phyloP scores from a whole-genome alignment of 37 sponge, comb jelly and placozoan species.

The Cliona cf. orientalis region DNA sequence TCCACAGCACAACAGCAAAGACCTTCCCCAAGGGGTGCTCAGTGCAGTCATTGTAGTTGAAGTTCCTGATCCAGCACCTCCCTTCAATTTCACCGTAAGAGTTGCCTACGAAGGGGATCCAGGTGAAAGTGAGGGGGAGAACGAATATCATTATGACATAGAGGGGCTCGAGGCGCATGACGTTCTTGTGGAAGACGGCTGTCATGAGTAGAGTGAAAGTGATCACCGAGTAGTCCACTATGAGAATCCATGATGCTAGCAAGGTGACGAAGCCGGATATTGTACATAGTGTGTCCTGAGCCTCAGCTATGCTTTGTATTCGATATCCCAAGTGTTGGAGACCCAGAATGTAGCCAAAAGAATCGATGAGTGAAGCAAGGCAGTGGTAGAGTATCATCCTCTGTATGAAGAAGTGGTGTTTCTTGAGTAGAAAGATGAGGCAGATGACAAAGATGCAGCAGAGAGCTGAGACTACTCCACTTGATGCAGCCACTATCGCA shows the following conservation, averaged over 20 bases:
- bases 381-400: slow-evolving; percentile 82
- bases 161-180: slow-evolving; percentile 19
- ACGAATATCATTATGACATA: slow-evolving; percentile 46
- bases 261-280: slow-evolving; percentile 39
- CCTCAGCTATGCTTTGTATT: neutral
- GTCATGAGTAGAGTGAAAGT: slow-evolving; percentile 47
- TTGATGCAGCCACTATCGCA: neutral
- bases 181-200: slow-evolving; percentile 20
- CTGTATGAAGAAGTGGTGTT: slow-evolving; percentile 80
- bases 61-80: slow-evolving; percentile 75
- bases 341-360: slow-evolving; percentile 22
- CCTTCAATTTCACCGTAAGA: slow-evolving; percentile 65
- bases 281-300: slow-evolving; percentile 1
- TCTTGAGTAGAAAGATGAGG: slow-evolving; percentile 77
- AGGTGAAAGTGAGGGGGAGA: slow-evolving; percentile 52
- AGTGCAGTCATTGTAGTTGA: slow-evolving; percentile 17
- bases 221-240: slow-evolving; percentile 35
- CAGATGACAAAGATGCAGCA: slow-evolving; percentile 55
- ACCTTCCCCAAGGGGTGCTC: neutral
- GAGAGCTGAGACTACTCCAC: slow-evolving; percentile 17
- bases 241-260: slow-evolving; percentile 32
- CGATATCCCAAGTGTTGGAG: slow-evolving; percentile 13
- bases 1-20: slow-evolving; percentile 42
- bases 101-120: slow-evolving; percentile 64
- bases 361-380: slow-evolving; percentile 53